Base-by-base conservation (phyloP, 2,888 invertebrate species). In the Harpalus rubripes region DNA sequence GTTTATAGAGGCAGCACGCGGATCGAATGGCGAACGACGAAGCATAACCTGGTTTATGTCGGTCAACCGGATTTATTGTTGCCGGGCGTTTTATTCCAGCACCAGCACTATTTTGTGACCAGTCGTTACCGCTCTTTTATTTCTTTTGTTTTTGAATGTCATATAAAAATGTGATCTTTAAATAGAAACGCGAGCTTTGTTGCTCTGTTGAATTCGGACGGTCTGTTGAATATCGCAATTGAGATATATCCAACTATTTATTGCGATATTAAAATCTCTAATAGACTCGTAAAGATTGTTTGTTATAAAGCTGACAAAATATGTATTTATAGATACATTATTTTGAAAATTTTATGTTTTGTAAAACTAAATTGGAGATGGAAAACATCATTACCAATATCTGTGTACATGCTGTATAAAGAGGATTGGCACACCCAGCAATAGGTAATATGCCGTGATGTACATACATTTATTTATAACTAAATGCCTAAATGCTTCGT, bases 121-220 rank as follows among this genome's bases (percentile, higher is more conserved):
- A 80, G 80, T 80, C 80, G 80, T 80, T 80, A 80, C 80, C 15
- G 61, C 41, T 32, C 32, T 80, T 80, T 80, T 80, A 80, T 80
- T 78, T 80, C 80, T 59, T 80, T 80, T 80, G 80, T 80, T 78
- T 78, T 78, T 78, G 78, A 78, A 74, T 74, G 72, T 44, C 44
- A 44, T 74, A 74, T 74, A 74, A 44, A 68, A 74, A 74, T 74
- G 72, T 74, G 72, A 74, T 74, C 72, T 74, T 74, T 74, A 74
- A 74, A 74, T 74, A 74, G 72, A 15, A 74, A 74, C 72, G 72
- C 44, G 72, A 72, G 41, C 18, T 74, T 74, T 44, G 72, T 74
- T 44, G 72, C 41, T 74, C 44, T 44, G 72, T 26, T 74, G 22
- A 44, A 7, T 52, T 7, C 16, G 22, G 10, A 44, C 44, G 10